Evolutionary conservation across 2,113 vertebrate species (phyloP).

Genomic region (Canis aureus): DNA sequence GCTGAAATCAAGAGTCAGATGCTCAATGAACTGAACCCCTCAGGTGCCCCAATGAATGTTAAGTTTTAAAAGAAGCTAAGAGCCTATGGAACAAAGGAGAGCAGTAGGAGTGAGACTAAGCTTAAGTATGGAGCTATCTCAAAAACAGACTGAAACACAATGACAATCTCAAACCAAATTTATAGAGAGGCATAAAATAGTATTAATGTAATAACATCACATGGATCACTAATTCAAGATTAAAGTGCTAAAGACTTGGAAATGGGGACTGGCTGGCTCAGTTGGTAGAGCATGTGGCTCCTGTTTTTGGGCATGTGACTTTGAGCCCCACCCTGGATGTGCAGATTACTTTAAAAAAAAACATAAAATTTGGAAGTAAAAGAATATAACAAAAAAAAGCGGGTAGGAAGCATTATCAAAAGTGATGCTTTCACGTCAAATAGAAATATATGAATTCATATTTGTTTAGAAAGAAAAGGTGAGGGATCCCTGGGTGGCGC

Average conservation of each 20-base stretch:
- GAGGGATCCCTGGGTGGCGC: neutral
- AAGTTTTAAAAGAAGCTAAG: neutral
- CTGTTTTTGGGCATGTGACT: too few relatives aligned
- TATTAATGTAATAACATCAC: neutral
- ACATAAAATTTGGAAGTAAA: neutral
- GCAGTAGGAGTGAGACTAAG: neutral
- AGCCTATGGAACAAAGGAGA: neutral
- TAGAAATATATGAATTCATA: neutral
- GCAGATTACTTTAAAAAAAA: neutral
- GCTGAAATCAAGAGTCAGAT: too few relatives aligned
- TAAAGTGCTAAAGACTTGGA: neutral
- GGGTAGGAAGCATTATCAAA: neutral
- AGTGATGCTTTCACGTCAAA: neutral
- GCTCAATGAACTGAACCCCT: too few relatives aligned
- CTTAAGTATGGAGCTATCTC: neutral
- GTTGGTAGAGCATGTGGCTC: too few relatives aligned
- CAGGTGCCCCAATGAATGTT: too few relatives aligned
- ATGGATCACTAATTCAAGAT: neutral
- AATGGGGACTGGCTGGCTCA: too few relatives aligned
- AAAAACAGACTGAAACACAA: neutral
- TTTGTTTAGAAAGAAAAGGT: neutral
- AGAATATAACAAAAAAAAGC: neutral
- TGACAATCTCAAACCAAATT: neutral
- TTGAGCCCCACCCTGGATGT: neutral
- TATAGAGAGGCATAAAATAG: neutral